phyloP scores from a whole-genome alignment of 2,113 vertebrate genomes.

The Ariopsis seemanni region DNA sequence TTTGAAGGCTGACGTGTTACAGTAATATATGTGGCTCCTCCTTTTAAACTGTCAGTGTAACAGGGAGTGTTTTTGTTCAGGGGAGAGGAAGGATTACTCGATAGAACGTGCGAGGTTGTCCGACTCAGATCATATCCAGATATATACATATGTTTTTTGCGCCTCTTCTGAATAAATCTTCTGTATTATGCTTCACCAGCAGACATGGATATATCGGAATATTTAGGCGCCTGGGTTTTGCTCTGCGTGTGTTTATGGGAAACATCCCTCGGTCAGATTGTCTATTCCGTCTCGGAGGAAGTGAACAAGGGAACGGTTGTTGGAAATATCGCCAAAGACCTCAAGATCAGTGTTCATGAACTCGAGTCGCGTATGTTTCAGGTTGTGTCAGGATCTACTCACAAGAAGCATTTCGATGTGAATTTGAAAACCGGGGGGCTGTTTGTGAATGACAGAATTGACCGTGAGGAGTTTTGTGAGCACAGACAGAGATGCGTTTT shows the following conservation, averaged over 20 bases:
- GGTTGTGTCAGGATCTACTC: slow-evolving; percentile 72
- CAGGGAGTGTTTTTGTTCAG: not conserved
- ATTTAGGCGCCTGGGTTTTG: slow-evolving; percentile 46
- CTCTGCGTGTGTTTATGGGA: slow-evolving; percentile 50
- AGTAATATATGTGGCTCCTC: slow-evolving; percentile 9
- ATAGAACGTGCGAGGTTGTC: not conserved
- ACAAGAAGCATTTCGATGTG: slow-evolving; percentile 70
- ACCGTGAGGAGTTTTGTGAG: slow-evolving; percentile 79
- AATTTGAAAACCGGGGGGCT: slow-evolving; percentile 74
- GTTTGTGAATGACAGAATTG: slow-evolving; percentile 75
- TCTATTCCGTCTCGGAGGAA: slow-evolving; percentile 71
- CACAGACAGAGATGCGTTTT: slow-evolving; percentile 69
- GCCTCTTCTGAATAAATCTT: not conserved
- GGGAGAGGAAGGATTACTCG: not conserved
- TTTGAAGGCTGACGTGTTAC: not conserved
- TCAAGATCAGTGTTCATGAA: slow-evolving; percentile 65
- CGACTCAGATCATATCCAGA: not conserved
- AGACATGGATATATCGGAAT: slow-evolving; percentile 31
- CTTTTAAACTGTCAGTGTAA: slow-evolving; percentile 1
- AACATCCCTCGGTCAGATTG: slow-evolving; percentile 56
- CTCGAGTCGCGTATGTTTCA: slow-evolving; percentile 67
- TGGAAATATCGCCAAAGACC: slow-evolving; percentile 73
- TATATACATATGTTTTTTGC: not conserved
- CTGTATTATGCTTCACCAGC: not conserved
- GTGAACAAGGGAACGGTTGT: slow-evolving; percentile 65